Base-by-base conservation (phyloP, 2,113 vertebrate species). In the Cariama cristata region DNA sequence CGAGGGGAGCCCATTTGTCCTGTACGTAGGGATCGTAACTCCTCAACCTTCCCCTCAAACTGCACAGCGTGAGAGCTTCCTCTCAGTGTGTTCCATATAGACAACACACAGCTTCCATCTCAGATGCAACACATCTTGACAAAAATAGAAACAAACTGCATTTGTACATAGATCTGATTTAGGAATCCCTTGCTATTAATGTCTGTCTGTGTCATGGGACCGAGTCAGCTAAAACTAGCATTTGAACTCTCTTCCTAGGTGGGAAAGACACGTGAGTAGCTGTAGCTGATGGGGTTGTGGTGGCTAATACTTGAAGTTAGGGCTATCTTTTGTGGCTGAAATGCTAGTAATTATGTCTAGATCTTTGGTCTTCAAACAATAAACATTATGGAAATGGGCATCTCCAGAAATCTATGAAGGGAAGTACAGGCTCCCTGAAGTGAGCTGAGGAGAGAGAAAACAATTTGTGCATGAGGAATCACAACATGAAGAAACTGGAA, bases 31-130 rank as follows among this genome's bases (percentile, higher is more conserved):
- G 28, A 38, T 53, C 16, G 28, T 67, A 49, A 23, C 21, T 75
- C 20, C 49, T 5, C 18, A 27, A 6, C 30, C 60, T 79, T 44
- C 27, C 27, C 35, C 59, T 79, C 42, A 19, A 87, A 66, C 32
- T 21, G n/a, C 40, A 68, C 40, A 40, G 33, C 2, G 1, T 14
- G 35, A 95, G 23, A 21, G 22, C 32, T 63, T 83, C 62, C 56
- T 42, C 24, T 42, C 30, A 58, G n/a, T 28, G 14, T 0, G 0
- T 35, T 28, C 42, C 8, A 8, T 9, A 38, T 19, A 80, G 68
- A 26, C 23, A 49, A 26, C 33, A 47, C 52, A n/a, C 23, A 38
- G 18, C 30, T 95, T 80, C 66, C 60, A n/a, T 26, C n/a, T 86
- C 80, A 79, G 42, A 52, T 44, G 32, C 28, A 45, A 28, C 24